phyloP scores from a whole-genome alignment of 2,113 vertebrate genomes.

The Triplophysa dalaica region DNA sequence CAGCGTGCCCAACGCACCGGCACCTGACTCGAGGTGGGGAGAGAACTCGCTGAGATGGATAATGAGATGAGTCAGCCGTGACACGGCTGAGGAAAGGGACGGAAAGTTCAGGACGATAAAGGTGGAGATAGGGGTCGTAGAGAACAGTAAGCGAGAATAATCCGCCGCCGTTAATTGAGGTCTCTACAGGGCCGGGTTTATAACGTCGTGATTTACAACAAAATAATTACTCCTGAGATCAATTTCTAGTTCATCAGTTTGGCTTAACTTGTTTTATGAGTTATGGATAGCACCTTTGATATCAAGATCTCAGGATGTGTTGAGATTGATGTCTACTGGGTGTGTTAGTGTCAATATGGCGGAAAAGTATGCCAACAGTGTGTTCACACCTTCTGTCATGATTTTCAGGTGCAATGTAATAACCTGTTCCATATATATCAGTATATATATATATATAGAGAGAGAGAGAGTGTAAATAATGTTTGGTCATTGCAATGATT shows the following conservation, averaged over 20 bases:
- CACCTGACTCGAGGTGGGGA: slow-evolving; percentile 61
- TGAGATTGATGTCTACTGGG: not conserved
- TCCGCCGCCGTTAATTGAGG: not conserved
- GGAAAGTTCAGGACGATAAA: slow-evolving; percentile 40
- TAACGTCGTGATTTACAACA: not conserved
- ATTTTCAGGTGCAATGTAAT: not conserved
- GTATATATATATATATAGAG: too few relatives aligned
- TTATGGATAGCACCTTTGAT: not conserved
- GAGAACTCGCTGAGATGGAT: slow-evolving; percentile 71
- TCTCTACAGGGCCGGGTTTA: too few relatives aligned
- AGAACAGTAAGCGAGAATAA: not conserved
- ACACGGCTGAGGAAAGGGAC: slow-evolving; percentile 46
- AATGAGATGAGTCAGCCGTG: slow-evolving; percentile 73
- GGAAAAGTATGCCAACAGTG: not conserved
- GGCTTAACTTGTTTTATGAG: not conserved
- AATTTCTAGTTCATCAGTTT: not conserved
- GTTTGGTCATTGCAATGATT: too few relatives aligned
- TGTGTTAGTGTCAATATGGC: not conserved
- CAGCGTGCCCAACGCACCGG: slow-evolving; percentile 39
- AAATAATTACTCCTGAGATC: not conserved
- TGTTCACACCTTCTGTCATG: not conserved
- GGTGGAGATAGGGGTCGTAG: not conserved
- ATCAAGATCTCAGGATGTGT: not conserved
- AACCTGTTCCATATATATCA: not conserved
- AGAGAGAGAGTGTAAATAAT: too few relatives aligned